Evolutionary conservation across 2,888 invertebrate genomes (phyloP).

Genomic region (Apantesis nais): DNA sequence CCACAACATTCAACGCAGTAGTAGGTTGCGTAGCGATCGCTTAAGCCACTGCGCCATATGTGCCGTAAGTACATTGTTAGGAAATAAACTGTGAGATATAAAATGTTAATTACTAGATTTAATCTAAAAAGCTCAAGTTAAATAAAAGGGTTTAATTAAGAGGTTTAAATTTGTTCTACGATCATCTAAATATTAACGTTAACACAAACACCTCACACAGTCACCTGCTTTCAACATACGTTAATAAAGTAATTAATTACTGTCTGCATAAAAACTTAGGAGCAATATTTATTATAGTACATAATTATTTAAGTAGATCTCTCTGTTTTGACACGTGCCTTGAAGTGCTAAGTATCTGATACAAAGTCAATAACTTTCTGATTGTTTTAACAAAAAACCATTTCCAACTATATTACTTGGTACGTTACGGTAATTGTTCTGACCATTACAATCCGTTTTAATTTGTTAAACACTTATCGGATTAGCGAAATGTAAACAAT

Average conservation of each 20-base stretch:
- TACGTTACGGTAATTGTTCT: conserved; percentile 65
- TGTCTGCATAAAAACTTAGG: neutral
- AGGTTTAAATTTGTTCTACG: too few relatives aligned
- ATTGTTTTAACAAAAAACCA: conserved; percentile 43
- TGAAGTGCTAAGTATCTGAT: conserved; percentile 34
- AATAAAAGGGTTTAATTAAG: too few relatives aligned
- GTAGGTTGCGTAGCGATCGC: too few relatives aligned
- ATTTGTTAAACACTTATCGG: conserved; percentile 38
- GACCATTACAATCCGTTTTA: conserved; percentile 57
- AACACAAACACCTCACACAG: too few relatives aligned
- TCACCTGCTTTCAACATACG: neutral
- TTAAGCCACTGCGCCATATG: too few relatives aligned
- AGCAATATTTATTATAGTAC: neutral
- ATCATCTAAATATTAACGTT: too few relatives aligned
- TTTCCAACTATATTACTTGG: conserved; percentile 53
- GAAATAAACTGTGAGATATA: too few relatives aligned
- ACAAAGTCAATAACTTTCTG: conserved; percentile 54
- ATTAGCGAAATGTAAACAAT: conserved; percentile 43
- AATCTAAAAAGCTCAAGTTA: too few relatives aligned
- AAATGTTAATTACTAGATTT: too few relatives aligned
- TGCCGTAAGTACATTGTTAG: too few relatives aligned
- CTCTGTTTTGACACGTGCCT: conserved; percentile 45
- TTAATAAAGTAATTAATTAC: neutral
- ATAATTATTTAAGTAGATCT: neutral
- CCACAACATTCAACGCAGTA: too few relatives aligned